A percentile compares a stretch with the other conserved stretches of the same genome.
Evolutionary conservation across 2,113 vertebrate genomes (phyloP).

Genomic region (Cyprichromis sp.): DNA sequence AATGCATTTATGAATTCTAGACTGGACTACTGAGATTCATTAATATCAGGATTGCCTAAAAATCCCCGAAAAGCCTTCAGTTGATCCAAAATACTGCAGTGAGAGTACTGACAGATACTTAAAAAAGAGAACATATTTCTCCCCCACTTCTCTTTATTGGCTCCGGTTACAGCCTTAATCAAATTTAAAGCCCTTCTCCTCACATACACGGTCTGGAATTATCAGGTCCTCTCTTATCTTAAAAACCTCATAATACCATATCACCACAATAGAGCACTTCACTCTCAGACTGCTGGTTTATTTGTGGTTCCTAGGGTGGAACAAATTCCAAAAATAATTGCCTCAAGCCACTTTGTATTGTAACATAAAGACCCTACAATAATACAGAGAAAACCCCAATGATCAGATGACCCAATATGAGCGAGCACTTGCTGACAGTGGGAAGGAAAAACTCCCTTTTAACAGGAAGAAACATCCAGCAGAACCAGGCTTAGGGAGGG

Average conservation of each 20-base stretch:
- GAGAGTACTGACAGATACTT: background rate
- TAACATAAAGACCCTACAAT: background rate
- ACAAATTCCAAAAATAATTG: background rate
- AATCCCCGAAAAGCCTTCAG: background rate
- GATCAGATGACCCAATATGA: background rate
- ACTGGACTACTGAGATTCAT: background rate
- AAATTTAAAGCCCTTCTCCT: background rate
- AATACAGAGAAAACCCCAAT: background rate
- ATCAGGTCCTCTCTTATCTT: background rate
- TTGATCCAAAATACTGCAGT: background rate
- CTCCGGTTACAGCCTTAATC: background rate
- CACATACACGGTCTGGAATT: background rate
- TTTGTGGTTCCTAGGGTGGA: background rate
- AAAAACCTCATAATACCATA: background rate
- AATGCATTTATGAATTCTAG: background rate
- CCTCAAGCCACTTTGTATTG: background rate
- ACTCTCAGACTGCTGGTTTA: background rate
- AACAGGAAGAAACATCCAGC: background rate
- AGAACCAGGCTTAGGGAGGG: background rate
- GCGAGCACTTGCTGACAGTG: background rate
- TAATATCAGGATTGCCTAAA: background rate
- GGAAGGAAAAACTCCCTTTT: background rate
- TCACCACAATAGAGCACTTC: background rate
- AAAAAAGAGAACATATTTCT: background rate
- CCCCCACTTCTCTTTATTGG: background rate